Evolutionary conservation across 1,140 invertebrate species (phyloP).

Genomic region (Drosophila seguyi): DNA sequence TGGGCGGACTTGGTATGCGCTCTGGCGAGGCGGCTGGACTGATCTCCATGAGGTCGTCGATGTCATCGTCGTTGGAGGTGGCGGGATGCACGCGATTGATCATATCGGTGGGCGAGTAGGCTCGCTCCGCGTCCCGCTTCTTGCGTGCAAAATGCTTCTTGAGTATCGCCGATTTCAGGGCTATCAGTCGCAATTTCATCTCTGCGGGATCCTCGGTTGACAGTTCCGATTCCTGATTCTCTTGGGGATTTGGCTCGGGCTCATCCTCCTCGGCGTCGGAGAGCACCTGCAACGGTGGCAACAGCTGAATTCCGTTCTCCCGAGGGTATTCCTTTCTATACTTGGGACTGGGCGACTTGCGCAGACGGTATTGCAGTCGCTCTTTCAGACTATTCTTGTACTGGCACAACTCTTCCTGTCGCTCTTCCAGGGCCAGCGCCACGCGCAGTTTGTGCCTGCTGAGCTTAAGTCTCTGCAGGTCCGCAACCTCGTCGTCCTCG

Average conservation of each 20-base stretch:
- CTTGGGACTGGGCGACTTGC: conserved; percentile 50
- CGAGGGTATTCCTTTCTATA: conserved; percentile 5
- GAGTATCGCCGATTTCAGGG: conserved; percentile 76
- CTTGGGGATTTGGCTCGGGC: neutral
- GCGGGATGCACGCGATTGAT: conserved; percentile 70
- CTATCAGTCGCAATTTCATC: conserved; percentile 72
- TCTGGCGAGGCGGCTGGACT: conserved; percentile 77
- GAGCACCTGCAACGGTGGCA: neutral
- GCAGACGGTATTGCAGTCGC: conserved; percentile 46
- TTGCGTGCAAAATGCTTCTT: conserved; percentile 77
- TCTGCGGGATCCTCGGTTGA: conserved; percentile 53
- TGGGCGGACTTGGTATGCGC: conserved; percentile 38
- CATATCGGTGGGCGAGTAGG: conserved; percentile 84
- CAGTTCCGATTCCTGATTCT: neutral
- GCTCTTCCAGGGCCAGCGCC: conserved; percentile 56
- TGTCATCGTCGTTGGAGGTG: conserved; percentile 55
- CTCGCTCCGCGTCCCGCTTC: conserved; percentile 77
- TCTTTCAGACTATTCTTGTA: conserved; percentile 64
- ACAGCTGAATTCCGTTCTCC: conserved; percentile 11
- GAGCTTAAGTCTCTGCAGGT: conserved; percentile 43
- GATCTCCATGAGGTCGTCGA: conserved; percentile 78
- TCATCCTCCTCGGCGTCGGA: conserved; percentile 26
- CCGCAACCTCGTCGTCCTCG: conserved; percentile 47
- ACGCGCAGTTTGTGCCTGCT: conserved; percentile 70
- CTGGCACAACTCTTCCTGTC: conserved; percentile 29